phyloP scores from a whole-genome alignment of 2,888 invertebrate genomes.

The Temnothorax ravouxi region DNA sequence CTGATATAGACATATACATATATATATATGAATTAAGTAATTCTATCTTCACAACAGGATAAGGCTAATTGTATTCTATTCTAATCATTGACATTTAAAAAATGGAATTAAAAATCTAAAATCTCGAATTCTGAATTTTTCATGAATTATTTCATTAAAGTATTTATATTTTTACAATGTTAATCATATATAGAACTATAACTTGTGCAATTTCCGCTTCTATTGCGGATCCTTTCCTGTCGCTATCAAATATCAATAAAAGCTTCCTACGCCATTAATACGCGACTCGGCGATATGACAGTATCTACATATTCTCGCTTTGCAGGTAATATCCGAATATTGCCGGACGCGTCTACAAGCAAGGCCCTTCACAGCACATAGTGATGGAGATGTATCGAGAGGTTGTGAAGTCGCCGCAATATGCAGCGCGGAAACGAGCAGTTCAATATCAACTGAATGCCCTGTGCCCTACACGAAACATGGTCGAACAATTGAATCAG shows the following conservation, averaged over 20 bases:
- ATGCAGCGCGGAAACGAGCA: constrained; percentile 82
- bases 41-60: not conserved
- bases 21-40: not conserved
- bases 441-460: constrained; percentile 68
- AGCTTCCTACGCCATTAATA: not conserved
- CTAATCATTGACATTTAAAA: not conserved
- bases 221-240: not conserved
- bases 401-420: constrained; percentile 84
- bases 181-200: not conserved
- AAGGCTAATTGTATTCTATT: not conserved
- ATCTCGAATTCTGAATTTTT: not conserved
- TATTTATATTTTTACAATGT: not conserved
- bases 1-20: not conserved
- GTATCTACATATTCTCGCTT: constrained; percentile 38
- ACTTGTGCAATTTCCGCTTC: not conserved
- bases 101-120: too few species aligned
- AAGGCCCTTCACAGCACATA: constrained; percentile 89
- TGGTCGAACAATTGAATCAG: constrained; percentile 63
- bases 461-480: constrained; percentile 57
- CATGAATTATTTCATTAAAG: not conserved
- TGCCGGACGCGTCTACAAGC: constrained; percentile 87
- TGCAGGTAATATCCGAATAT: constrained; percentile 88
- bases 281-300: too few species aligned
- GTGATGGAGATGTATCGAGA: constrained; percentile 89
- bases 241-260: constrained; percentile 10